A percentile compares a stretch with the other conserved stretches of the same genome.
Conservation (phyloP, 2,113 vertebrate species). For the Ophiodon elongatus region DNA sequence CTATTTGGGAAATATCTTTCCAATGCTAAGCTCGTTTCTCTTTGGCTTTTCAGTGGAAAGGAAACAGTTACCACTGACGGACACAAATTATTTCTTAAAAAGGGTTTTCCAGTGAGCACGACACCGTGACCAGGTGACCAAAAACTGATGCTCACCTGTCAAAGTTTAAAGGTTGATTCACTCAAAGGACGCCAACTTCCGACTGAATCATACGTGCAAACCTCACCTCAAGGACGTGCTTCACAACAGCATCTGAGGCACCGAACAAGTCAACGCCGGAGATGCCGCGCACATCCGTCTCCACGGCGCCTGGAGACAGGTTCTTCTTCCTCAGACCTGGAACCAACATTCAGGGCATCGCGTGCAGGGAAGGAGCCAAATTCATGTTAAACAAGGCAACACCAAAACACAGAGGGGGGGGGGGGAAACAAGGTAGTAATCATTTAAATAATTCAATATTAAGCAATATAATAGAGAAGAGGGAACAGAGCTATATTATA, state of each 20-base stretch:
- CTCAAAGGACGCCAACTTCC: neutral
- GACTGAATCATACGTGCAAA: neutral
- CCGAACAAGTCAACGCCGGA: constrained; percentile 96
- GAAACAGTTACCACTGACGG: neutral
- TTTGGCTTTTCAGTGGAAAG: neutral
- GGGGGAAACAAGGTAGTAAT: constrained; percentile 13
- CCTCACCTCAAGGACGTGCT: constrained; percentile 95
- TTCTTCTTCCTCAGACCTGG: constrained; percentile 97
- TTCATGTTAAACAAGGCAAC: constrained; percentile 72
- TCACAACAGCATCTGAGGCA: constrained; percentile 95
- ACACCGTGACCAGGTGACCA: neutral
- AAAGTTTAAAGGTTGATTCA: neutral
- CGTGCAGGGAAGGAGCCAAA: constrained; percentile 62
- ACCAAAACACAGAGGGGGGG: constrained; percentile 23
- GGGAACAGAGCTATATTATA: neutral
- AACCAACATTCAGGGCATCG: constrained; percentile 75
- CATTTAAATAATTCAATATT: constrained; percentile 33
- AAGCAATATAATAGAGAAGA: neutral
- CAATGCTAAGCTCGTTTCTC: constrained; percentile 3
- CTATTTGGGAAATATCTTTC: neutral
- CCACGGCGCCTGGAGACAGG: constrained; percentile 93
- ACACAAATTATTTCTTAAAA: neutral
- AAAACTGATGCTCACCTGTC: neutral
- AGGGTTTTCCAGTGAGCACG: neutral
- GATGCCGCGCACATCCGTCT: constrained; percentile 93